phyloP scores from a whole-genome alignment of 2,113 vertebrate species.

The Neoarius graeffei region DNA sequence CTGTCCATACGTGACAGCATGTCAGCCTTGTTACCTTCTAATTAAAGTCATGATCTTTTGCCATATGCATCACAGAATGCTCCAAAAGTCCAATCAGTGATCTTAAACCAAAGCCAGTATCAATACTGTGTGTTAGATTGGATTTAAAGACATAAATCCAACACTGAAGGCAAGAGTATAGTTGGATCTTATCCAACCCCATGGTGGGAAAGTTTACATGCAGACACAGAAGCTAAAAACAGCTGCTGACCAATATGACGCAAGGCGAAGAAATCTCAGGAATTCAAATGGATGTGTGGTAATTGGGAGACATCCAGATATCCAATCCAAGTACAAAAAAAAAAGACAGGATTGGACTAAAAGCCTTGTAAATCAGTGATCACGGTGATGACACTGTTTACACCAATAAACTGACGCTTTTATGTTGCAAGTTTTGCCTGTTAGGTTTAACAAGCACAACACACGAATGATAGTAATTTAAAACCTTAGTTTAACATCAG shows the following conservation, averaged over 20 bases:
- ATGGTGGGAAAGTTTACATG: slow-evolving; percentile 48
- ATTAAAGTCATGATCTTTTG: slow-evolving; percentile 15
- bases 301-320: slow-evolving; percentile 36
- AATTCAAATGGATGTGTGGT: slow-evolving; percentile 45
- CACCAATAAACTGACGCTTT: slow-evolving; percentile 14
- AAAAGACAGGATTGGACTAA: background rate
- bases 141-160: background rate
- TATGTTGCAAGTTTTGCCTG: background rate
- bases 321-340: background rate
- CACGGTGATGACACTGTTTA: background rate
- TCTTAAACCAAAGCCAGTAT: background rate
- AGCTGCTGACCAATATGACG: slow-evolving; percentile 44
- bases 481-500: background rate
- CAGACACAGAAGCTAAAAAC: slow-evolving; percentile 38
- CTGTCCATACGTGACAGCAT: background rate
- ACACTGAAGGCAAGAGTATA: background rate
- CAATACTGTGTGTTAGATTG: background rate
- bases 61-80: background rate
- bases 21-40: background rate
- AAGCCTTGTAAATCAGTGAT: slow-evolving; percentile 22
- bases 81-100: background rate
- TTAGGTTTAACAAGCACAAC: background rate
- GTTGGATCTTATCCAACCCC: background rate
- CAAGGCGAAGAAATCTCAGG: slow-evolving; percentile 46
- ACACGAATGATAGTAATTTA: background rate